Percentiles rank a stretch among this genome's conserved stretches.
phyloP scores from a whole-genome alignment of 2,113 vertebrate species.

The Brienomyrus brachyistius region DNA sequence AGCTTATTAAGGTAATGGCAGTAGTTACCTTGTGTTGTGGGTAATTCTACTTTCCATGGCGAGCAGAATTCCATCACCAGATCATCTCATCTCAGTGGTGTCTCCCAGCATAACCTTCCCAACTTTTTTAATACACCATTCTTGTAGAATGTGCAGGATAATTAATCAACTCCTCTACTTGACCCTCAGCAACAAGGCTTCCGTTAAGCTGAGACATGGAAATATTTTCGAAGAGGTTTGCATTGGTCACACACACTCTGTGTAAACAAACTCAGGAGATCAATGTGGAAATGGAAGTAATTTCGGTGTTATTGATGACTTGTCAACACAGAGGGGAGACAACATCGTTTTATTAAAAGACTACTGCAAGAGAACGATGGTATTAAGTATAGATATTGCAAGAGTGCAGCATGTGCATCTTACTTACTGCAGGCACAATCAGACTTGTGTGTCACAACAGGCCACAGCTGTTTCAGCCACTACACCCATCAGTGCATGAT shows the following conservation, averaged over 20 bases:
- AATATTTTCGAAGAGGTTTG: not conserved
- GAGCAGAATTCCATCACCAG: conserved; percentile 1
- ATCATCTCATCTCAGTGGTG: not conserved
- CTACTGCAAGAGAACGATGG: not conserved
- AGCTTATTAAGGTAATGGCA: conserved; percentile 25
- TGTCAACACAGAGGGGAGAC: not conserved
- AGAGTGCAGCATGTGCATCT: not conserved
- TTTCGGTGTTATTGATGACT: not conserved
- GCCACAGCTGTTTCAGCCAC: not conserved
- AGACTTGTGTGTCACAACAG: not conserved
- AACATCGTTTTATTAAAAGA: not conserved
- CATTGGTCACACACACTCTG: not conserved
- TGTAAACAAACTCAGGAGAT: not conserved
- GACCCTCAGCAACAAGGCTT: not conserved
- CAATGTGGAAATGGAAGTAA: not conserved
- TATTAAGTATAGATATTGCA: not conserved
- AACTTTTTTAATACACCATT: not conserved
- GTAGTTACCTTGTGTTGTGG: conserved; percentile 22
- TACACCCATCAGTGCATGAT: not conserved
- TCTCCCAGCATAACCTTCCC: not conserved
- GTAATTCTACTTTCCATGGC: conserved; percentile 12
- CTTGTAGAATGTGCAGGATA: not conserved
- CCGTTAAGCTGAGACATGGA: not conserved
- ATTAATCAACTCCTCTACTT: not conserved
- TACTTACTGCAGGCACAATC: not conserved